Percentiles rank a stretch among this genome's conserved stretches.
phyloP scores from a whole-genome alignment of 2,113 vertebrate species.

The Zapus hudsonius region DNA sequence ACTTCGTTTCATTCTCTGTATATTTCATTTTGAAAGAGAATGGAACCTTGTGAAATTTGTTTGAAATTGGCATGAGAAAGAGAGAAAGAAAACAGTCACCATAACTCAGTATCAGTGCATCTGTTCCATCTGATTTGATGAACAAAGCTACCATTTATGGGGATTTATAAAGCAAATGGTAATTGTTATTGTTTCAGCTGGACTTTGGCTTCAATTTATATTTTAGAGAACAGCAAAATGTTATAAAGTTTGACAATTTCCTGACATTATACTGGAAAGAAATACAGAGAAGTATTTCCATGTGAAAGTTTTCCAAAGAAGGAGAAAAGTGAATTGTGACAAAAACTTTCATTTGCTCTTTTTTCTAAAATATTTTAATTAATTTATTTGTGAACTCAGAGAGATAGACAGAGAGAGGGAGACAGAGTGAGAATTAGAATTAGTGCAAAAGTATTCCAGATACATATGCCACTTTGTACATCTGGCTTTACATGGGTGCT shows the following conservation, averaged over 20 bases:
- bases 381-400: not conserved
- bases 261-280: constrained; percentile 6
- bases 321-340: constrained; percentile 10
- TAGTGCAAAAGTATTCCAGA: too few relatives aligned
- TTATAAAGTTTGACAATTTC: constrained; percentile 24
- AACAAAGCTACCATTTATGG: not conserved
- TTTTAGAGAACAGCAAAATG: constrained; percentile 38
- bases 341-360: constrained; percentile 42
- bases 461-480: too few relatives aligned
- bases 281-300: not conserved
- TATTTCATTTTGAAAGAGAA: not conserved
- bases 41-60: not conserved
- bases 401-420: too few relatives aligned
- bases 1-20: not conserved
- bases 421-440: too few relatives aligned
- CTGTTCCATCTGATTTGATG: constrained; percentile 7
- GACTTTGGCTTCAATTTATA: not conserved
- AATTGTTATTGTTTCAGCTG: constrained; percentile 8
- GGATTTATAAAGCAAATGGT: constrained; percentile 7
- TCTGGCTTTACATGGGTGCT: too few relatives aligned
- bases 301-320: constrained; percentile 22
- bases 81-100: not conserved
- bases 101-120: not conserved
- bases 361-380: not conserved
- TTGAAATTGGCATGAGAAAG: not conserved